Percentiles rank a stretch among this genome's conserved stretches.
phyloP scores from a whole-genome alignment of 2,797 vertebrate genomes.

The Nasua narica region DNA sequence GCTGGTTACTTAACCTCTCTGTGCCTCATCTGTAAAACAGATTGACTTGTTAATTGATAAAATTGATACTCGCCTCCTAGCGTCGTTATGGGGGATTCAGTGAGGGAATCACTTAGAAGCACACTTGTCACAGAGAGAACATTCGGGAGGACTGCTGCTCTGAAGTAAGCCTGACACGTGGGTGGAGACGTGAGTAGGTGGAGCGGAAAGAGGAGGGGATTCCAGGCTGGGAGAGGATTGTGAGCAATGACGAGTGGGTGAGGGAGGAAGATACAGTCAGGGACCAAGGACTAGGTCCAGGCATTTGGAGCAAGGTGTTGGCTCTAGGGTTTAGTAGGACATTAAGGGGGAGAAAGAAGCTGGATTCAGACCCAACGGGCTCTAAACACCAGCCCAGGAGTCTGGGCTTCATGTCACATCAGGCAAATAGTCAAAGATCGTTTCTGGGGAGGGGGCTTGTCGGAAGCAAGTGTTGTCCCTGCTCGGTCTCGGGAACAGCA shows the following conservation, averaged over 20 bases:
- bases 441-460: background rate
- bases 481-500: too few species aligned
- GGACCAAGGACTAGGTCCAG: background rate
- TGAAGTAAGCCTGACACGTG: background rate
- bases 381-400: background rate
- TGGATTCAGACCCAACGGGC: background rate
- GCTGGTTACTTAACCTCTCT: background rate
- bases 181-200: background rate
- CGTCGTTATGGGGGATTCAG: background rate
- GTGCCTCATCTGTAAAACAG: background rate
- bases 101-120: background rate
- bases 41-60: too few species aligned
- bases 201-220: background rate
- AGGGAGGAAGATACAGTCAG: background rate
- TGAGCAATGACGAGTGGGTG: background rate
- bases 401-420: background rate
- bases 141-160: background rate
- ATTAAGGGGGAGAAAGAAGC: background rate
- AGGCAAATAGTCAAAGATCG: background rate
- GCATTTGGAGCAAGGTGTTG: background rate
- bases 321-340: fast-evolving
- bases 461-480: background rate
- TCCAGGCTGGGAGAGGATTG: background rate
- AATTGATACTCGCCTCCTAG: background rate
- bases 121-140: background rate